These are phyloP conservation scores for Thysanoteuthis rhombus DNA, from an alignment of 2,888 invertebrate species.

Conservation along the genomic window DNA sequence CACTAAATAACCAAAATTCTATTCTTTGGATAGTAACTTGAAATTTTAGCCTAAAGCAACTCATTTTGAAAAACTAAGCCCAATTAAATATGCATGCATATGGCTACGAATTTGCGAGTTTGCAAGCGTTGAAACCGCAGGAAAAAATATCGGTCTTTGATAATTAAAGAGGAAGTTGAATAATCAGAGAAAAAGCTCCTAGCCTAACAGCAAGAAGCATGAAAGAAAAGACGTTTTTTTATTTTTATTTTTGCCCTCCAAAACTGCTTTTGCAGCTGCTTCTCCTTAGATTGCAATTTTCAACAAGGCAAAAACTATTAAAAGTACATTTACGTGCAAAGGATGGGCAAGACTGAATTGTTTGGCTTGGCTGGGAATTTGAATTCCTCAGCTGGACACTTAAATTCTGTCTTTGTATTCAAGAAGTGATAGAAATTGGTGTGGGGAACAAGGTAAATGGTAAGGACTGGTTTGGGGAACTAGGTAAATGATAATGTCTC, in stretches of 20 bases:
- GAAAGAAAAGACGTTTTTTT: not conserved
- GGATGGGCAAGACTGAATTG: too few species aligned
- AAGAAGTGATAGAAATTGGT: too few species aligned
- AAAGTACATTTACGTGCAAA: too few species aligned
- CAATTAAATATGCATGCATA: not conserved
- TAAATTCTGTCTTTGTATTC: too few species aligned
- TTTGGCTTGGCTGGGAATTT: too few species aligned
- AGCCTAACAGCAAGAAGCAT: not conserved
- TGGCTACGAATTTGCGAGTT: not conserved
- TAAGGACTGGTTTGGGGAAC: too few species aligned
- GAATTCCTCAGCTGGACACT: too few species aligned
- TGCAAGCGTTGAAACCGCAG: not conserved
- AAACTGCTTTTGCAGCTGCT: not conserved
- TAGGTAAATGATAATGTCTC: too few species aligned
- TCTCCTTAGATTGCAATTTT: not conserved
- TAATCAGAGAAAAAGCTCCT: not conserved
- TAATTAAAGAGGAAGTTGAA: not conserved
- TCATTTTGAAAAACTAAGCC: not conserved
- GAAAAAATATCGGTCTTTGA: not conserved
- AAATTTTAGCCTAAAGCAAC: not conserved
- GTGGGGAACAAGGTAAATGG: too few species aligned
- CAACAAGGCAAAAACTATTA: not conserved
- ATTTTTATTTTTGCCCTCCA: not conserved
- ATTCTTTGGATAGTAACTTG: too few species aligned
- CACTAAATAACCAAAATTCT: too few species aligned